A percentile compares a stretch with the other conserved stretches of the same genome.
These are phyloP conservation scores for Enhydra lutris DNA, from an alignment of 2,113 vertebrate genomes.

Conservation along the genomic window DNA sequence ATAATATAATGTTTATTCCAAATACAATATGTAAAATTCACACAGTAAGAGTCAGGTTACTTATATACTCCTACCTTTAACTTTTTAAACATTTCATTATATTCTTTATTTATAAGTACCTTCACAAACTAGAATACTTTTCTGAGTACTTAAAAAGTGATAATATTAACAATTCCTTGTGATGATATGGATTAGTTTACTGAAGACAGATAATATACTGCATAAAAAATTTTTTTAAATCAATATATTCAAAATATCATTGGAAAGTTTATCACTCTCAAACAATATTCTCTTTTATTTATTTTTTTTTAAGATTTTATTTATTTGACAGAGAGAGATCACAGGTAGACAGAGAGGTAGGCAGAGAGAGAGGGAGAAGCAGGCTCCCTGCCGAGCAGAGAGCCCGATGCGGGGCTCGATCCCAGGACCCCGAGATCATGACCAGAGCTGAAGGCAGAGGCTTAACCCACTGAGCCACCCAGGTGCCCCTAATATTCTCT, in stretches of 20 bases:
- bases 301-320: no score
- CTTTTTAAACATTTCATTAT: conserved; percentile 34
- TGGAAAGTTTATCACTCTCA: neutral
- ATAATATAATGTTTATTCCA: conserved; percentile 62
- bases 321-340: no score
- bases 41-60: neutral
- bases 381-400: no score
- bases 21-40: conserved; percentile 58
- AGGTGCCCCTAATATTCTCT: neutral
- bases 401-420: no score
- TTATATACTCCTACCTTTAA: conserved; percentile 10
- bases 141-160: neutral
- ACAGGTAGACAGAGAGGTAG: no score
- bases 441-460: no score
- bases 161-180: neutral
- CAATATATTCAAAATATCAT: neutral
- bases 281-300: neutral
- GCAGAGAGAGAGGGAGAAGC: no score
- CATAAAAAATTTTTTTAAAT: neutral
- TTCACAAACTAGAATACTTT: neutral
- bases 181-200: neutral
- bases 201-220: conserved; percentile 37
- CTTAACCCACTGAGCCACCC: no score
- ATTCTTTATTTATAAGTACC: neutral
- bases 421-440: no score